Evolutionary conservation across 1,140 invertebrate genomes (phyloP).

Genomic region (Drosophila nigrodunni): DNA sequence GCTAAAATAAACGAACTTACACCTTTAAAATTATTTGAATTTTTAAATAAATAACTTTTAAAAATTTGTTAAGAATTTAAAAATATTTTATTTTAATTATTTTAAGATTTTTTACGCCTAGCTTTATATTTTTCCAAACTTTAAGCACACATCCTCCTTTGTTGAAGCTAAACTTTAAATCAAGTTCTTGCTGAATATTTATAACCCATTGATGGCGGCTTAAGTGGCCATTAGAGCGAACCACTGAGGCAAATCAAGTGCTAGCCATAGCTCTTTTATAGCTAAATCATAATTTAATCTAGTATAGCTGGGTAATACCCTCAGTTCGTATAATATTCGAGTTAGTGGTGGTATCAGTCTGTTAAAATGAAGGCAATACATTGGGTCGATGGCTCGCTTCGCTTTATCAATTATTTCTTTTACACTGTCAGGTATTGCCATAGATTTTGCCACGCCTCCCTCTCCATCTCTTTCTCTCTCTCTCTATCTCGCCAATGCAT

Average conservation of each 20-base stretch:
- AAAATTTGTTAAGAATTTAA: too few relatives aligned
- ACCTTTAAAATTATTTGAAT: too few relatives aligned
- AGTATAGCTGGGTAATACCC: constrained; percentile 15
- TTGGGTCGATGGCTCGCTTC: constrained; percentile 36
- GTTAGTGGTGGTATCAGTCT: not conserved
- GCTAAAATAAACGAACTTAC: too few relatives aligned
- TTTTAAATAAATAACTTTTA: too few relatives aligned
- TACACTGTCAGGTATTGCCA: constrained; percentile 37
- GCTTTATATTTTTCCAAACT: constrained; percentile 38
- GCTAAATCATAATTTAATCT: constrained; percentile 65
- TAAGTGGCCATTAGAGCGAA: constrained; percentile 65
- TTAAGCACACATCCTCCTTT: constrained; percentile 52
- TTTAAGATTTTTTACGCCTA: too few relatives aligned
- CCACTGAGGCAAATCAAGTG: constrained; percentile 70
- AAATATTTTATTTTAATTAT: too few relatives aligned
- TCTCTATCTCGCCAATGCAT: constrained; percentile 49
- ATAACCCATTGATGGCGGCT: constrained; percentile 12
- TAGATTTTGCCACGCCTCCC: constrained; percentile 44
- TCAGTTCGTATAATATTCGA: too few relatives aligned
- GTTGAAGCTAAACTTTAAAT: constrained; percentile 10
- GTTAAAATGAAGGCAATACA: not conserved
- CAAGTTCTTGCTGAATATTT: constrained; percentile 21
- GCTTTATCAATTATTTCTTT: constrained; percentile 72
- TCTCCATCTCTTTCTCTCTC: not conserved
- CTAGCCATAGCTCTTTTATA: constrained; percentile 62